Conservation (phyloP, 2,888 invertebrate genomes). For the Acanthosepion lycidas region DNA sequence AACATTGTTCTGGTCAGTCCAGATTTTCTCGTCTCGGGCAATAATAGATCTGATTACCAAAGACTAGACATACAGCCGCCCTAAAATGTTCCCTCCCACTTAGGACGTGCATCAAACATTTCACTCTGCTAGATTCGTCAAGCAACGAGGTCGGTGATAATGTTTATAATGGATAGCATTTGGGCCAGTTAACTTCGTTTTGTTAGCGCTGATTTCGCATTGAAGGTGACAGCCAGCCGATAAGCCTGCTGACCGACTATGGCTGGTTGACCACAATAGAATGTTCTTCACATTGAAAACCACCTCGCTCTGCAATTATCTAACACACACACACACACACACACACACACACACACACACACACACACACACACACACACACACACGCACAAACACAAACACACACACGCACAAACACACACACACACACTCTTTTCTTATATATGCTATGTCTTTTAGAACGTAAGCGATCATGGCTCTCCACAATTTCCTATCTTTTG, state of each 20-base stretch:
- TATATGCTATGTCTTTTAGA: too few species aligned
- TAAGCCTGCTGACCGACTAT: neutral
- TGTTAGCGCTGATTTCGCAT: neutral
- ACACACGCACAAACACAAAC: too few species aligned
- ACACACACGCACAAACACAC: too few species aligned
- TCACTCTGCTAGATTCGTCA: neutral
- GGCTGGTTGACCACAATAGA: neutral
- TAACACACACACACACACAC: too few species aligned
- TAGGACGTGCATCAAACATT: neutral
- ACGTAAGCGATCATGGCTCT: too few species aligned
- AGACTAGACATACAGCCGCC: neutral
- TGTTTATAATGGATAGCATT: neutral
- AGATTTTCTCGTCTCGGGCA: neutral
- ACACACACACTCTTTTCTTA: too few species aligned
- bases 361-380: too few species aligned
- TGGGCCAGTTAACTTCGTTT: neutral
- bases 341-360: too few species aligned
- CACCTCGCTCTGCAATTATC: too few species aligned
- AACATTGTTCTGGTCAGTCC: neutral
- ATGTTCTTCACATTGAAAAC: too few species aligned
- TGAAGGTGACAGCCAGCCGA: slow-evolving; percentile 4
- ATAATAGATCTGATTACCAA: slow-evolving; percentile 18
- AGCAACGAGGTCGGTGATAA: neutral
- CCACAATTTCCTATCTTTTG: too few species aligned
- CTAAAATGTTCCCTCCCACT: neutral